Evolutionary conservation across 2,113 vertebrate species (phyloP), one percentile per base, ranked within the genome.

Genomic region (Myotis davidii): DNA sequence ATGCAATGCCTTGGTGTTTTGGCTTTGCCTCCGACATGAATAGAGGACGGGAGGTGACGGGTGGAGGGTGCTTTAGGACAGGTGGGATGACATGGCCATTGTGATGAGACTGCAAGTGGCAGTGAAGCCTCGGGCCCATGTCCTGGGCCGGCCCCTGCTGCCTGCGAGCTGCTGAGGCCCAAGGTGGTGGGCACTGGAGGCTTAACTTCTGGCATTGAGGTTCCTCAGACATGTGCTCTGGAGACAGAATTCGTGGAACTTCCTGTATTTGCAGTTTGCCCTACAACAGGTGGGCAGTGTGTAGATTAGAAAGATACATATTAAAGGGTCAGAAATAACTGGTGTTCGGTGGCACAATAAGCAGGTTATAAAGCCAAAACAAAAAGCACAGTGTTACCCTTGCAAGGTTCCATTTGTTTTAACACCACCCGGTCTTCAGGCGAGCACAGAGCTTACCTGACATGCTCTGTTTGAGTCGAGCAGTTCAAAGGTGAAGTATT

Each of bases 381-480:
- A 21, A 97, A 98, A 98, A 99, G 98, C 98, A 99, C 98, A 99
- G 98, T 98, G 98, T 99, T 99, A 98, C 0, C 34, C 97, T 98
- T 91, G 97, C 97, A 97, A 98, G 97, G 98, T 98, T 98, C 85
- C n/a, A 96, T 97, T 98, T 97, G 97, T 95, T 94, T 88, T 85
- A 72, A 91, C 90, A 89, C 90, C 64, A 96, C 97, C 94, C 52
- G 61, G 29, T 95, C 96, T 65, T 69, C 79, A 42, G 95, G 65
- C 10, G 42, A 39, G 94, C 93, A 91, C 34, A 97, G 89, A 94
- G 98, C 97, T 98, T 98, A 97, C 96, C 97, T 97, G 97, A 97
- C 98, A 96, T 90, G 98, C 98, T 98, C 98, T 98, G 96, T 98
- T 97, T 97, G 94, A 98, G 98, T 98, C 98, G 96, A 97, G 98